phyloP scores from a whole-genome alignment of 2,797 vertebrate genomes.

The Bradypodion pumilum region DNA sequence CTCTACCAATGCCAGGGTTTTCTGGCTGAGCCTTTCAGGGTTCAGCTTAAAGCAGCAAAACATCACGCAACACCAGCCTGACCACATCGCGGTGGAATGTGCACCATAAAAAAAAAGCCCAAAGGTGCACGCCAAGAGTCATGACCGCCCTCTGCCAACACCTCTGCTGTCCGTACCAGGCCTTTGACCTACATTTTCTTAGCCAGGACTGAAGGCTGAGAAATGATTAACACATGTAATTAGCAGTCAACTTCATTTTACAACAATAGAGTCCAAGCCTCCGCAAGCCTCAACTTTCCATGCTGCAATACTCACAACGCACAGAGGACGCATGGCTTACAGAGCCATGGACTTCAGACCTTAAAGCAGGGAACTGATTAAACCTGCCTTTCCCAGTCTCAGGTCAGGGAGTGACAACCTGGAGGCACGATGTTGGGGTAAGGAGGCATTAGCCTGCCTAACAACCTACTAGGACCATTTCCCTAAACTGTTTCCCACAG shows the following conservation, averaged over 20 bases:
- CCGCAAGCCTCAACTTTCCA: neutral
- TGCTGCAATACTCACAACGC: neutral
- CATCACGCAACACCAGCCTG: neutral
- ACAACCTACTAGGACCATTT: slow-evolving; percentile 5
- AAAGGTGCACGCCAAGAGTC: neutral
- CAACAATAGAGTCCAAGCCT: neutral
- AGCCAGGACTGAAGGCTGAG: neutral
- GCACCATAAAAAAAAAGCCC: neutral
- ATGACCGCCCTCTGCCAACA: neutral
- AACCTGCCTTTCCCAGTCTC: neutral
- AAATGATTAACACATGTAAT: neutral
- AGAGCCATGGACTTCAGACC: neutral
- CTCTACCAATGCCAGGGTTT: neutral
- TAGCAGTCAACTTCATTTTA: slow-evolving; percentile 8
- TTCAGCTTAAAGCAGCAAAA: neutral
- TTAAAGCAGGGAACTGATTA: neutral
- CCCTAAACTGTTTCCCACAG: slow-evolving; percentile 17
- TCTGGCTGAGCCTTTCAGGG: neutral
- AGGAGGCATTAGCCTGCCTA: neutral
- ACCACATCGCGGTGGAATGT: neutral
- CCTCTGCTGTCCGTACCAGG: too few relatives aligned
- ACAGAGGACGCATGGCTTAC: too few relatives aligned
- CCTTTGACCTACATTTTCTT: neutral
- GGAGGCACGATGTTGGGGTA: too few relatives aligned
- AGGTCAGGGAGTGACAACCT: too few relatives aligned